phyloP scores from a whole-genome alignment of 1,140 invertebrate species.

The Trialeurodes vaporariorum region DNA sequence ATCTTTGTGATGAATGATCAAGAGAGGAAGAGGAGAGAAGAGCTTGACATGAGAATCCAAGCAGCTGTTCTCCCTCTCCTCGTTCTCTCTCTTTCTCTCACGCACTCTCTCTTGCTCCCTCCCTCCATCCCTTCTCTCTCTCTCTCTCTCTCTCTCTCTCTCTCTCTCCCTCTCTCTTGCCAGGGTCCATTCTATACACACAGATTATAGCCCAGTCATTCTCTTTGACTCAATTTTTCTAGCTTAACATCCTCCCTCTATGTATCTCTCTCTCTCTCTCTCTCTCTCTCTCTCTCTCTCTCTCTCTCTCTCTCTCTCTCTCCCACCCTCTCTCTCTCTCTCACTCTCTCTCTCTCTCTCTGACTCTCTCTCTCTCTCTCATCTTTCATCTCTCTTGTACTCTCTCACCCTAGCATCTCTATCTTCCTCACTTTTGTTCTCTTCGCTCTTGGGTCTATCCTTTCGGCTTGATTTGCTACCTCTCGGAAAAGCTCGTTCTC shows the following conservation, averaged over 20 bases:
- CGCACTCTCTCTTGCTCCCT: too few species aligned
- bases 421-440: neutral
- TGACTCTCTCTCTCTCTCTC: neutral
- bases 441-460: conserved; percentile 7
- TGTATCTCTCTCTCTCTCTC: neutral
- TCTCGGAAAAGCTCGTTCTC: neutral
- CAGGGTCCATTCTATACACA: neutral
- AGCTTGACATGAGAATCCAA: neutral
- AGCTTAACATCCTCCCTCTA: neutral
- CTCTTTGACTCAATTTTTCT: conserved; percentile 1
- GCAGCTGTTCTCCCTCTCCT: neutral
- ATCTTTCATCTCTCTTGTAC: neutral
- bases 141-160: too few species aligned
- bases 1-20: neutral
- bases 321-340: too few species aligned
- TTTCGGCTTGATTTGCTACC: conserved; percentile 1
- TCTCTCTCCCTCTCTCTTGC: too few species aligned
- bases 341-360: neutral
- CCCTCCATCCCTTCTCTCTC: too few species aligned
- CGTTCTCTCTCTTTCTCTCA: too few species aligned
- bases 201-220: neutral
- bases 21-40: neutral
- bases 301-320: too few species aligned
- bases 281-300: neutral
- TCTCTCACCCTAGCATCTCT: too few species aligned